Evolutionary conservation across 37 sponge, comb jelly and placozoan genomes (phyloP), one percentile per base, ranked within the genome.

Genomic region (Mnemiopsis leidyi): DNA sequence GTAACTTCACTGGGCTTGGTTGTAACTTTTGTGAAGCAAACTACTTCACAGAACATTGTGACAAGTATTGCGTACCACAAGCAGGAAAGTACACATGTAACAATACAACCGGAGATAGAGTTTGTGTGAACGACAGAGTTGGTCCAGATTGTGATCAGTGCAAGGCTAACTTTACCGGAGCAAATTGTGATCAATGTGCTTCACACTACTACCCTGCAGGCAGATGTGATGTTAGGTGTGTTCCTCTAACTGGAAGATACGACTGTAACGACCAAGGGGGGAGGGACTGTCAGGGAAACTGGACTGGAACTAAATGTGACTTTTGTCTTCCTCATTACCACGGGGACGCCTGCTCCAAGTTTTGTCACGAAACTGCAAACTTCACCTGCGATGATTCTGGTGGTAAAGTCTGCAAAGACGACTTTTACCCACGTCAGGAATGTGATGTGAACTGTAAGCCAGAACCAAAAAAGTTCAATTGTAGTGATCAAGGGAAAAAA

Each of bases 61-160:
- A 31, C 34, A 77, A 77, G 32, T 77, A 77, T 32, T 77, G 79
- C 18, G 3, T 34, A 34, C 79, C 35, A 33, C 5, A 20, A 5
- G 21, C 20, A 2, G 79, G 79, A 31, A 77, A 77, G 5, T 77
- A 77, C 79, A 77, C 79, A 3, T 77, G 79, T 77, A 32, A 48
- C 13, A 48, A 20, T 77, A 16, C 34, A 77, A 32, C 26, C 33
- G 79, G 79, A 34, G 79, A 77, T 31, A 13, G 5, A 37, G 24
- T 85, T 3, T 85, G 90, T 85, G 90, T 25, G 23, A 37, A 85
- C 16, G 26, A 85, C 26, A 40, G 25, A 39, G 36, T 61, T 28
- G 90, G 90, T 25, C n/a, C n/a, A 1, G 23, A 85, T 61, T 85
- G 90, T 39, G 90, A 85, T 40, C 36, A 23, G 1, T 85, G 90